Base-by-base conservation (phyloP, 2,113 vertebrate genomes). In the Tenrec ecaudatus region DNA sequence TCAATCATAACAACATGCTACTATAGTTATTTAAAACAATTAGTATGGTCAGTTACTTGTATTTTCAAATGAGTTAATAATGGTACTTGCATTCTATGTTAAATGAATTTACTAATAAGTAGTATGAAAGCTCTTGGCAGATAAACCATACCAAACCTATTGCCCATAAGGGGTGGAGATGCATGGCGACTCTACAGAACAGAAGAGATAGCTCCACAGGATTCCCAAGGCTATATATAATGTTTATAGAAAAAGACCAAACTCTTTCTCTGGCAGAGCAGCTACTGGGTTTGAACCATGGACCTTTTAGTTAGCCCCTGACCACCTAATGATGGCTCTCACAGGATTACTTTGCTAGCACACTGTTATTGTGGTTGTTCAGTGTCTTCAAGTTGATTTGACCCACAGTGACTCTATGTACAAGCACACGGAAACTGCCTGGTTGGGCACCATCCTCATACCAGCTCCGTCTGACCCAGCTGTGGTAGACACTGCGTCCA, bases 31-130 rank as follows among this genome's bases (percentile, higher is more conserved):
- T 9, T 78, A 20, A 25, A 5, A 31, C 29, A 82, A 38, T 38
- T 83, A 82, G 76, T 87, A 73, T 89, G 78, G 5, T 92, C 5
- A 6, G 3, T 81, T 85, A 60, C 71, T n/a, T 93, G 47, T 23
- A 58, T 40, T 25, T 86, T 47, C 75, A 83, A 75, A 78, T 60
- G 22, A 58, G 36, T 68, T 87, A 66, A 80, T 23, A 38, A 77
- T 20, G 22, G 3, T 14, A 83, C 40, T 60, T 60, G 16, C 19
- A 36, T 58, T 36, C 6, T 82, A 22, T 64, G 62, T 73, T 79
- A 25, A 69, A 76, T 86, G 2, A 19, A 78, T 73, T 83, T 9
- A 62, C 29, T 38, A 77, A 69, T 23, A 77, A 33, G 29, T 81
- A 25, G 29, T 20, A 62, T 19, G 60, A 58, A 19, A 47, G 16